Conservation (phyloP, 2,113 vertebrate species). For the Muntiacus muntjak region DNA sequence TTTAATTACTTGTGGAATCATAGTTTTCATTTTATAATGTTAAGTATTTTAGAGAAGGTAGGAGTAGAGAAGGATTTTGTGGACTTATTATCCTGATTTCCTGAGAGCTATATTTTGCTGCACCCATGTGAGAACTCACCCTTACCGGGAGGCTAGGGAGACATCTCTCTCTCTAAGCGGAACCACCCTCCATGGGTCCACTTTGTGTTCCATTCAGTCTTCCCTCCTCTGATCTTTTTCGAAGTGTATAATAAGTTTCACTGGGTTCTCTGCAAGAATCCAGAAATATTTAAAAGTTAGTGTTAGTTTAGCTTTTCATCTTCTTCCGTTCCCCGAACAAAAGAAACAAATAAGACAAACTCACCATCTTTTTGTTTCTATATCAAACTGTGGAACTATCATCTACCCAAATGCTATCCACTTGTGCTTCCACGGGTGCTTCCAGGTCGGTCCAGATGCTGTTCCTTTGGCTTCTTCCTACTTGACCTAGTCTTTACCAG, state of each 20-base stretch:
- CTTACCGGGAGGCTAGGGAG: not conserved
- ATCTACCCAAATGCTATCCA: not conserved
- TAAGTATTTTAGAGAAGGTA: not conserved
- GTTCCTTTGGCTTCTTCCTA: not conserved
- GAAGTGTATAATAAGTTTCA: not conserved
- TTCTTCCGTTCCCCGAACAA: not conserved
- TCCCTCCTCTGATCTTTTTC: not conserved
- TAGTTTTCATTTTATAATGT: not conserved
- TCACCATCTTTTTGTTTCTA: not conserved
- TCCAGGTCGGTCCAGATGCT: not conserved
- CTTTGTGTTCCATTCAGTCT: not conserved
- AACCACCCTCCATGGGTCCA: not conserved
- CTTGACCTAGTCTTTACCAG: not conserved
- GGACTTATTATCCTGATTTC: not conserved
- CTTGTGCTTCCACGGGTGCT: not conserved
- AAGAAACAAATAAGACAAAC: not conserved
- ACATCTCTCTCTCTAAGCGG: not conserved
- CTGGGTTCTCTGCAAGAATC: not conserved
- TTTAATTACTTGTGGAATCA: not conserved
- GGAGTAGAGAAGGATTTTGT: not conserved
- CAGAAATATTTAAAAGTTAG: not conserved
- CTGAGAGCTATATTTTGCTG: not conserved
- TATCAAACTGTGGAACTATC: not conserved
- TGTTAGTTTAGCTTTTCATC: not conserved
- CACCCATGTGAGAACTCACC: not conserved